Evolutionary conservation across 2,888 invertebrate genomes (phyloP), one percentile per base, ranked within the genome.

Genomic region (Platycheirus albimanus): DNA sequence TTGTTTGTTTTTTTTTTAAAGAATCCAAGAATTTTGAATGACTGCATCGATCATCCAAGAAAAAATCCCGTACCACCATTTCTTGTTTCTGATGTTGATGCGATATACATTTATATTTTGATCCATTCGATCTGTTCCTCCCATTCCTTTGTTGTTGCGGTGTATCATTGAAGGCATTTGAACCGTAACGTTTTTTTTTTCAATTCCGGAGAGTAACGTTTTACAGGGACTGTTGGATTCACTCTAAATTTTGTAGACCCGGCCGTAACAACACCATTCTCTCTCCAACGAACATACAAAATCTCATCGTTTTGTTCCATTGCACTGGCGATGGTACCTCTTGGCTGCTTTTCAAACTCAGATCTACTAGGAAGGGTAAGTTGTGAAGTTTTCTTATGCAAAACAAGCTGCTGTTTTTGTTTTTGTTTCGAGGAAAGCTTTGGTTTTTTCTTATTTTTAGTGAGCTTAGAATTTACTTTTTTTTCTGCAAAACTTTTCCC

Each of bases 101-200:
- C 3, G 17, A n/a, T 43, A 43, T 8, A 5, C 43, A 6, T 15
- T 43, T 43, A 43, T 43, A 15, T 43, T 17, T 43, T 43, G 43
- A 15, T 43, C 43, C 43, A 43, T 43, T 2, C 43, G 43, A 43
- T 43, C 43, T 15, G 43, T 41, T 41, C 41, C 41, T 41, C 41
- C 41, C 41, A 41, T 41, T 41, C 41, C 41, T 15, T 41, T 41
- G 15, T 43, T 43, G 7, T 43, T 17, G 17, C 43, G 43, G 43
- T 43, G 43, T 5, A 43, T 43, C 4, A 43, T 17, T 6, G 17
- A 43, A 17, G 43, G 43, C 43, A 43, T 43, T 43, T 43, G 43
- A 43, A 17, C 43, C 7, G 43, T 43, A 43, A 43, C 43, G 15
- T 43, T 43, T 43, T 43, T 43, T 43, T 43, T 43, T 1, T 7